A percentile compares a stretch with the other conserved stretches of the same genome.
Conservation (phyloP, 2,888 invertebrate species). For the Phortica magna region DNA sequence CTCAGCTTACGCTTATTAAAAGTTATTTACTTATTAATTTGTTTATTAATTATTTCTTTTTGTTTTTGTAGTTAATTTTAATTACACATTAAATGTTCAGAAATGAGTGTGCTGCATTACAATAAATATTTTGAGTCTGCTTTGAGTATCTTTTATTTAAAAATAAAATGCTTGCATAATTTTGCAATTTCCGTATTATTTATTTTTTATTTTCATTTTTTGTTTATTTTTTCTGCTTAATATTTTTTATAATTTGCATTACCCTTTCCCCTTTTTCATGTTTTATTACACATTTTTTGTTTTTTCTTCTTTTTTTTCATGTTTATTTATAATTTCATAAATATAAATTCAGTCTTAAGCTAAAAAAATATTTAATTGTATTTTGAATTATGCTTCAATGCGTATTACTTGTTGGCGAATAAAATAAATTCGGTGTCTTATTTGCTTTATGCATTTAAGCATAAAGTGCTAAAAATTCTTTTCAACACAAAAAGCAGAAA, state of each 20-base stretch:
- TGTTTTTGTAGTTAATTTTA: conserved; percentile 30
- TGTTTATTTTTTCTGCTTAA: conserved; percentile 45
- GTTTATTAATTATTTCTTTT: conserved; percentile 31
- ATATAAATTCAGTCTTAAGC: conserved; percentile 75
- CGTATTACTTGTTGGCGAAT: conserved; percentile 19
- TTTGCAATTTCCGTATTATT: conserved; percentile 19
- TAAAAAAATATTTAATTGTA: conserved; percentile 61
- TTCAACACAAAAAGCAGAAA: background rate
- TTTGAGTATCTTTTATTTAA: conserved; percentile 11
- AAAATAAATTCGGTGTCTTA: conserved; percentile 36
- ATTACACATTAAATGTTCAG: conserved; percentile 16
- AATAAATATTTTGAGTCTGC: background rate
- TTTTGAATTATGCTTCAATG: conserved; percentile 56
- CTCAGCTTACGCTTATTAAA: background rate
- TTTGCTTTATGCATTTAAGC: conserved; percentile 9
- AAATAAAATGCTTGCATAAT: conserved; percentile 13
- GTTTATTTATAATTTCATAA: conserved; percentile 56
- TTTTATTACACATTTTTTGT: conserved; percentile 42
- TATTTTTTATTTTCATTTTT: conserved; percentile 40
- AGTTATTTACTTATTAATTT: conserved; percentile 14
- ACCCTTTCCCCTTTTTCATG: conserved; percentile 57
- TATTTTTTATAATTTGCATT: conserved; percentile 49
- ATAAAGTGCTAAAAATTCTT: background rate
- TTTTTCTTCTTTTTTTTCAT: conserved; percentile 25
- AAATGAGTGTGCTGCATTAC: conserved; percentile 7